Base-by-base conservation (phyloP, 2,113 vertebrate species). In the Pycnonotus jocosus region DNA sequence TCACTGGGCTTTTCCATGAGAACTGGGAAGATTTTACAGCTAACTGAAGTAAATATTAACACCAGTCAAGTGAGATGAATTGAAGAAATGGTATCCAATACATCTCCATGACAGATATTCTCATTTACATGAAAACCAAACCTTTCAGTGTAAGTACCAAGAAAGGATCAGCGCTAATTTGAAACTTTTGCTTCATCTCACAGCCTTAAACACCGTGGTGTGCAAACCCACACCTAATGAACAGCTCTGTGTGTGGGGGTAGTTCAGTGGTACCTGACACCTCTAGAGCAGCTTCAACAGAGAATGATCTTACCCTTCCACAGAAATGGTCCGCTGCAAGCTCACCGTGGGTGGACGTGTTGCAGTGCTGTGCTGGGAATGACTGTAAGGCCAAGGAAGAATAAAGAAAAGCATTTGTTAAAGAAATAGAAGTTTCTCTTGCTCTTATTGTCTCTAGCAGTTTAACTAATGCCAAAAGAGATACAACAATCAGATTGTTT, bases 221-320 rank as follows among this genome's bases (percentile, higher is more conserved):
- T 21, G 40, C 16, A 79, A 82, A 76, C 7, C 24, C 38, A 56
- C 71, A 27, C 7, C 31, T 54, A 35, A 18, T 31, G 68, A 80
- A 58, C 15, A 50, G 45, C 33, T 66, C 15, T 19, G 31, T 12
- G 12, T 9, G 11, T 4, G 38, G 25, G 76, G 51, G 42, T 3
- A 78, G 42, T 15, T 81, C 66, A 86, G 79, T 3, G 66, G 47
- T 27, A 82, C 79, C 24, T 85, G 70, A 82, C 79, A 83, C 50
- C 74, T 86, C 74, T 86, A 95, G 4, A 71, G 88, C 86, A 94
- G 88, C 94, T 94, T 90, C 88, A 93, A 96, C 30, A 96, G 88
- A 94, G 85, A 97, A 86, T 95, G 50, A 78, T 76, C 98, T 98
- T 98, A 98, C 98, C 98, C 98, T 98, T 98, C 98, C 91, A 98